Percentiles rank a stretch among this genome's conserved stretches.
Evolutionary conservation across 2,113 vertebrate species (phyloP).

Genomic region (Haplochromis vanheusdeni): DNA sequence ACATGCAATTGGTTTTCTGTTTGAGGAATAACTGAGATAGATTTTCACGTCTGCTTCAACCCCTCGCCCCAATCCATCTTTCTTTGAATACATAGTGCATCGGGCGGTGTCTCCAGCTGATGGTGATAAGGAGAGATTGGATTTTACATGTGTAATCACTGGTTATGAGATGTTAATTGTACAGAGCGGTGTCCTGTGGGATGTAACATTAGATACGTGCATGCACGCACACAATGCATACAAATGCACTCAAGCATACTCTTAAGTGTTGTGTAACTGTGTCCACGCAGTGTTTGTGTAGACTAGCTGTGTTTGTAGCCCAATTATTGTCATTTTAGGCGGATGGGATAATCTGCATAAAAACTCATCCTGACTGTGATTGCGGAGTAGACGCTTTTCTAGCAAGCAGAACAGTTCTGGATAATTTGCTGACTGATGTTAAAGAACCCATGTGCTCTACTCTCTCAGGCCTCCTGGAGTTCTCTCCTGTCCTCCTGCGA

Average conservation of each 20-base stretch:
- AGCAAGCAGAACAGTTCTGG: not conserved
- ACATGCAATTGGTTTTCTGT: slow-evolving; percentile 64
- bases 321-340: not conserved
- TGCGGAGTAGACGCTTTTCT: not conserved
- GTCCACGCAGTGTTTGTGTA: not conserved
- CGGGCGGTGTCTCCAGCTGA: slow-evolving; percentile 10
- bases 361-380: not conserved
- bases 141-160: slow-evolving; percentile 59
- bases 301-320: slow-evolving; percentile 9
- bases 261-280: not conserved
- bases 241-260: not conserved
- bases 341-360: slow-evolving; percentile 3
- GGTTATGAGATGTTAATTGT: slow-evolving; percentile 60
- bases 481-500: slow-evolving; percentile 63
- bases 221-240: not conserved
- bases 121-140: slow-evolving; percentile 53
- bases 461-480: slow-evolving; percentile 67
- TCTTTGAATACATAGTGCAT: slow-evolving; percentile 42
- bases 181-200: slow-evolving; percentile 41
- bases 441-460: slow-evolving; percentile 41
- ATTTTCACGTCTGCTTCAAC: slow-evolving; percentile 50
- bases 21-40: slow-evolving; percentile 60
- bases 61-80: slow-evolving; percentile 49
- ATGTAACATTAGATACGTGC: slow-evolving; percentile 26
- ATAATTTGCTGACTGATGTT: slow-evolving; percentile 10